phyloP scores from a whole-genome alignment of 2,888 invertebrate species.

The Tipula unca region DNA sequence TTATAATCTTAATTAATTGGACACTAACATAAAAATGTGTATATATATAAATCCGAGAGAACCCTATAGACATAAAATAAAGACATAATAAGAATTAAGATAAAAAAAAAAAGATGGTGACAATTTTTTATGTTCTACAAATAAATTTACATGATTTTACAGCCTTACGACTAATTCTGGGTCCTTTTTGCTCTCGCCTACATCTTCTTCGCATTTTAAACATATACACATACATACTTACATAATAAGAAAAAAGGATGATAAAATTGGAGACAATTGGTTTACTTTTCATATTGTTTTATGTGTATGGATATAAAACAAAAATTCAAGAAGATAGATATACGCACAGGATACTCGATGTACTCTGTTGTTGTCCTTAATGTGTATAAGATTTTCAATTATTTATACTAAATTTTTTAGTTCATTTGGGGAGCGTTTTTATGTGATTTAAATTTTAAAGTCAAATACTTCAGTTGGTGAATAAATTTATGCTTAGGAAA shows the following conservation, averaged over 20 bases:
- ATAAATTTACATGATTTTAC: slow-evolving; percentile 8
- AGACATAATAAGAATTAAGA: background rate
- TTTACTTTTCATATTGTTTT: background rate
- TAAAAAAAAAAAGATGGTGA: background rate
- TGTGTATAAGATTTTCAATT: background rate
- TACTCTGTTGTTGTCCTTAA: background rate
- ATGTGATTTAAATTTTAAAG: background rate
- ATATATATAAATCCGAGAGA: background rate
- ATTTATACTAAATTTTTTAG: background rate
- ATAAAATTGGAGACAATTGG: background rate
- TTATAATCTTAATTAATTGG: background rate
- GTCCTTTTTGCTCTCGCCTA: background rate
- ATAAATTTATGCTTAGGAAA: background rate
- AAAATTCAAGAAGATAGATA: background rate
- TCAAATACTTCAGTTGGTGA: background rate
- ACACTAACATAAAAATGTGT: background rate
- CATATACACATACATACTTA: too few relatives aligned
- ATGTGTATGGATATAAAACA: background rate
- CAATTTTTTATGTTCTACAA: background rate
- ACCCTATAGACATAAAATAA: background rate
- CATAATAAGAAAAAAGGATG: background rate
- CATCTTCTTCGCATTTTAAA: background rate
- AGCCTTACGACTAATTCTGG: background rate
- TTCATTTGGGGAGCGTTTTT: background rate
- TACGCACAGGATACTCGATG: too few relatives aligned